Conservation (phyloP, 1,140 invertebrate genomes). For the Drosophila nannoptera region DNA sequence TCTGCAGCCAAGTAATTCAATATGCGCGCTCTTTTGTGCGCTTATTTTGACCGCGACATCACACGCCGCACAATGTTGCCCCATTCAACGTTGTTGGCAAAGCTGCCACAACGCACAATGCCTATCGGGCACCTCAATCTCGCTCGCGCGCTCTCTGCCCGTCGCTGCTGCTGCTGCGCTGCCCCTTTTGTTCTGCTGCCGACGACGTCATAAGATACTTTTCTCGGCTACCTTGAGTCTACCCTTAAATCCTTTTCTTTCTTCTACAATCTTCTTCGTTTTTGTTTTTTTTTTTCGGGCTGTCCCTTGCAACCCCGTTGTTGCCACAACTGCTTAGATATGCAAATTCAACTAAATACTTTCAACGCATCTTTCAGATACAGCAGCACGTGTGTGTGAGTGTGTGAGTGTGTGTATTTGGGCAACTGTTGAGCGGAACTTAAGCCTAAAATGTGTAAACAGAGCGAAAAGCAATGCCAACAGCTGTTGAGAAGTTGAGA, state of each 20-base stretch:
- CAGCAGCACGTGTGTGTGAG: constrained; percentile 29
- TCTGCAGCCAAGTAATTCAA: constrained; percentile 33
- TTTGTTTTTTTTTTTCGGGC: constrained; percentile 2
- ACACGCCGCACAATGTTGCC: constrained; percentile 72
- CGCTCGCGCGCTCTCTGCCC: constrained; percentile 32
- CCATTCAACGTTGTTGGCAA: constrained; percentile 73
- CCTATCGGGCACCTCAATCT: constrained; percentile 69
- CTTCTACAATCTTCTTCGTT: too few relatives aligned
- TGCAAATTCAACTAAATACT: constrained; percentile 75
- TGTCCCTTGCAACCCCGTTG: constrained; percentile 44
- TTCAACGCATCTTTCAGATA: constrained; percentile 68
- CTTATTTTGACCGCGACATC: constrained; percentile 79
- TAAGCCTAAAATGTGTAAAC: constrained; percentile 8
- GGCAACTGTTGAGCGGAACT: constrained; percentile 4
- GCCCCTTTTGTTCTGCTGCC: constrained; percentile 28
- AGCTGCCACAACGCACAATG: constrained; percentile 72
- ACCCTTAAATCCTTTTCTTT: constrained; percentile 24
- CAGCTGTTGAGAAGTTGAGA: neutral
- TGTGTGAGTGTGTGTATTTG: constrained; percentile 1
- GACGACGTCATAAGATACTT: constrained; percentile 76
- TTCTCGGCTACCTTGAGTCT: constrained; percentile 26
- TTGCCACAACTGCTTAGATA: constrained; percentile 75
- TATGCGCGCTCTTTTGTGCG: constrained; percentile 54
- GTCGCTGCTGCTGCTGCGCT: neutral
- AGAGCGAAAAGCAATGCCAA: neutral